Evolutionary conservation across 1,140 invertebrate genomes (phyloP).

Genomic region (Pollicipes pollicipes): DNA sequence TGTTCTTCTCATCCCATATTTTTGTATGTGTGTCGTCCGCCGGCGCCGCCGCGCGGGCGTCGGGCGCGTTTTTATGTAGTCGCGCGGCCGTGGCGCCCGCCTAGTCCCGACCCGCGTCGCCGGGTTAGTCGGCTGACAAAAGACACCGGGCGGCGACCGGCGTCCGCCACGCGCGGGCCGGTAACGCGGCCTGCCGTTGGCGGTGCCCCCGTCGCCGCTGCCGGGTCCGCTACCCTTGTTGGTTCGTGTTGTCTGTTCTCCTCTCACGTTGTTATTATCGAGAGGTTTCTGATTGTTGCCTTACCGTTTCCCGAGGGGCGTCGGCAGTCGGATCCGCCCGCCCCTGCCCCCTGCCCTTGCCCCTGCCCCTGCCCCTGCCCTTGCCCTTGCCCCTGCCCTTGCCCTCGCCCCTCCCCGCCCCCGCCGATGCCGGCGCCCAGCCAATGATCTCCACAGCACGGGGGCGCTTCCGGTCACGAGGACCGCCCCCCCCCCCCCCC

Average conservation of each 20-base stretch:
- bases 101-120: background rate
- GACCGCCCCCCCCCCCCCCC: too few species aligned
- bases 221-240: too few species aligned
- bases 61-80: slow-evolving; percentile 1
- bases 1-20: slow-evolving; percentile 2
- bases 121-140: background rate
- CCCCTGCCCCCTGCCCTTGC: too few species aligned
- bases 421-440: too few species aligned
- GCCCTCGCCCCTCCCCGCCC: too few species aligned
- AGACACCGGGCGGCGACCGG: background rate
- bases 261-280: background rate
- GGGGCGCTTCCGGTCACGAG: background rate
- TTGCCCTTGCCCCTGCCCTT: too few species aligned
- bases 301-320: background rate
- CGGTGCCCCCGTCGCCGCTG: too few species aligned
- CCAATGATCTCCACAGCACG: background rate
- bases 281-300: background rate
- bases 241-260: background rate
- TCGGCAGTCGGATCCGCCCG: too few species aligned
- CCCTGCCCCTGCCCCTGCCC: too few species aligned
- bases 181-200: background rate
- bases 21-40: slow-evolving; percentile 1
- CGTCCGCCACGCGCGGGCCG: too few species aligned
- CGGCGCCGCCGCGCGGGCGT: too few species aligned
- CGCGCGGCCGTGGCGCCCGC: too few species aligned